phyloP scores from a whole-genome alignment of 1,140 invertebrate genomes.

The Panulirus ornatus region DNA sequence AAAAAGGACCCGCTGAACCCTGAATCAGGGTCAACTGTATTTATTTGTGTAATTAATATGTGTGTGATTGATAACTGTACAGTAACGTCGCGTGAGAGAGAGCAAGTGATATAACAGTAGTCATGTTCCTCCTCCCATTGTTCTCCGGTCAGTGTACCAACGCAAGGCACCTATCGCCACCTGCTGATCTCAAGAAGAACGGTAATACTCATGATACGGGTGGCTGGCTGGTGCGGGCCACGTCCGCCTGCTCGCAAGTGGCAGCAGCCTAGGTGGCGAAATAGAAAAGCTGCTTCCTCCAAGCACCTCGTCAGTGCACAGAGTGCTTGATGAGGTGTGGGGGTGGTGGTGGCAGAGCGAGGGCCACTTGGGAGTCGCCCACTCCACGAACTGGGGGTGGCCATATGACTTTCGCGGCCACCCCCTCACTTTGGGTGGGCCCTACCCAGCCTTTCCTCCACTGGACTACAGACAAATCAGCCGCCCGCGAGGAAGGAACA shows the following conservation, averaged over 20 bases:
- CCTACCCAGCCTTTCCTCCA: neutral
- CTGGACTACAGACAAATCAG: neutral
- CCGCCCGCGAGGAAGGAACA: neutral
- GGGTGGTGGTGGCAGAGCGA: neutral
- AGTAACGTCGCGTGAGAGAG: constrained; percentile 60
- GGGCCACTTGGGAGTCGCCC: neutral
- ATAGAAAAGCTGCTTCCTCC: too few species aligned
- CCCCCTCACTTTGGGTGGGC: neutral
- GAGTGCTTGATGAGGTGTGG: neutral
- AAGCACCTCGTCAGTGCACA: neutral
- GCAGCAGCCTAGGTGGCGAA: too few species aligned
- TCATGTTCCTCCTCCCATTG: constrained; percentile 33
- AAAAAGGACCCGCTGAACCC: constrained; percentile 49
- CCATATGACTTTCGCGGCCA: too few species aligned
- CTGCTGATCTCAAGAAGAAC: constrained; percentile 71
- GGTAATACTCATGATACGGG: constrained; percentile 47
- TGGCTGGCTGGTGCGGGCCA: neutral
- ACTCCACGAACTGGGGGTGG: too few species aligned
- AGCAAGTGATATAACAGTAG: constrained; percentile 45
- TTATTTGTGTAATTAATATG: constrained; percentile 72
- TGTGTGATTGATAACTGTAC: constrained; percentile 66
- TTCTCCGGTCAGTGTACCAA: constrained; percentile 57
- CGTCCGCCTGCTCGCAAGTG: too few species aligned
- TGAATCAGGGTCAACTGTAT: constrained; percentile 71
- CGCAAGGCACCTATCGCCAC: constrained; percentile 36